Evolutionary conservation across 2,113 vertebrate species (phyloP).

Genomic region (Rhombomys opimus): DNA sequence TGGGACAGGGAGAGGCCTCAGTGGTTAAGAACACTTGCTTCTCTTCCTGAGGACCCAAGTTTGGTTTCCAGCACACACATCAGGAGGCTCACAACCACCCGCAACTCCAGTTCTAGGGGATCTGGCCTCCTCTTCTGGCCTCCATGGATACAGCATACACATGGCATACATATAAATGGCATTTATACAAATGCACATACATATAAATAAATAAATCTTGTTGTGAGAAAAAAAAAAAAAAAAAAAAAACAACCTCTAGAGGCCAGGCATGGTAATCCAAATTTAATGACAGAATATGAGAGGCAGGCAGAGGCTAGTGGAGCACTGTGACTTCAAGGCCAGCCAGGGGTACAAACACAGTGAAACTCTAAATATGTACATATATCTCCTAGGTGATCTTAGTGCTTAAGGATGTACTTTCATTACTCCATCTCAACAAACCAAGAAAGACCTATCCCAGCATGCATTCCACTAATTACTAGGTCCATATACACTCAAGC

Average conservation of each 20-base stretch:
- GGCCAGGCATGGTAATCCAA: neutral
- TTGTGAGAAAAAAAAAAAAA: too few species aligned
- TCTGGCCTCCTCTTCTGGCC: neutral
- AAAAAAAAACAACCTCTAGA: neutral
- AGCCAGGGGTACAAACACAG: neutral
- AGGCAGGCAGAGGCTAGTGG: neutral
- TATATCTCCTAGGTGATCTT: neutral
- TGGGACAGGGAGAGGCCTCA: neutral
- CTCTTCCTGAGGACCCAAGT: neutral
- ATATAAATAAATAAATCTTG: neutral
- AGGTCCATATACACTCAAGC: accelerated
- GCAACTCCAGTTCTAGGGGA: neutral
- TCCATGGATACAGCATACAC: neutral
- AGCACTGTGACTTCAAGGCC: neutral
- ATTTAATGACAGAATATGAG: neutral
- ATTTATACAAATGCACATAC: neutral
- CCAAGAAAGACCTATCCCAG: neutral
- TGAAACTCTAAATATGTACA: neutral
- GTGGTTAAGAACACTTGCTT: neutral
- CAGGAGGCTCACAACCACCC: neutral
- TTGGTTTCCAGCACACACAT: neutral
- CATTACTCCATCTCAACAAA: neutral
- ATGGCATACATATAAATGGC: neutral
- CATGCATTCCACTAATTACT: accelerated
- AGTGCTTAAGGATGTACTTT: neutral